These are phyloP conservation scores for Philypnodon macrostomus DNA, from an alignment of 2,797 vertebrate genomes.

Conservation along the genomic window DNA sequence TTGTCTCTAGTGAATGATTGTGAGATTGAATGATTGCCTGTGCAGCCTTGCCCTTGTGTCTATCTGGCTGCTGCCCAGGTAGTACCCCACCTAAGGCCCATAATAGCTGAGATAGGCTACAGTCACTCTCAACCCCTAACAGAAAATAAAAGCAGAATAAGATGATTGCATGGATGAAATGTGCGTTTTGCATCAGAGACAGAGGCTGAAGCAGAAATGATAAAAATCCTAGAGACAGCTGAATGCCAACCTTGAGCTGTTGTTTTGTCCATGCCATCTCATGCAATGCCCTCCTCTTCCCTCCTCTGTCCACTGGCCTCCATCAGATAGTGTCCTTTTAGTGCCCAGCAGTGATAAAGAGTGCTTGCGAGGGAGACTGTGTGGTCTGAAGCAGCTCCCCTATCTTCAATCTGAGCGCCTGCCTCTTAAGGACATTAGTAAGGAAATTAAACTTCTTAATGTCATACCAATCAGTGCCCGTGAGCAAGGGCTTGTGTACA, in stretches of 20 bases:
- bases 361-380: conserved; percentile 49
- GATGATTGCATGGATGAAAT: too few species aligned
- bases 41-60: too few species aligned
- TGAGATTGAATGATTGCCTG: too few species aligned
- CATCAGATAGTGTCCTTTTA: conserved; percentile 72
- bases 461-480: conserved; percentile 55
- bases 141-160: too few species aligned
- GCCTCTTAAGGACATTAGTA: conserved; percentile 75
- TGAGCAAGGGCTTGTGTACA: conserved; percentile 38
- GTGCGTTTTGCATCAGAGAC: too few species aligned
- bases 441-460: conserved; percentile 73
- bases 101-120: too few species aligned
- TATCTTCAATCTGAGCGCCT: conserved; percentile 71
- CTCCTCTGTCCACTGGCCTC: conserved; percentile 29
- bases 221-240: conserved; percentile 29
- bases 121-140: too few species aligned
- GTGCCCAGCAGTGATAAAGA: conserved; percentile 64
- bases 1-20: too few species aligned
- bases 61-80: too few species aligned
- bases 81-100: too few species aligned
- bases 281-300: conserved; percentile 17
- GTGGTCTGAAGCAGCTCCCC: conserved; percentile 55
- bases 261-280: conserved; percentile 20
- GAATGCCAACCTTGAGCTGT: conserved; percentile 54
- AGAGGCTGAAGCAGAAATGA: too few species aligned